phyloP scores from a whole-genome alignment of 2,797 vertebrate species.

The Ctenopoma kingsleyae region DNA sequence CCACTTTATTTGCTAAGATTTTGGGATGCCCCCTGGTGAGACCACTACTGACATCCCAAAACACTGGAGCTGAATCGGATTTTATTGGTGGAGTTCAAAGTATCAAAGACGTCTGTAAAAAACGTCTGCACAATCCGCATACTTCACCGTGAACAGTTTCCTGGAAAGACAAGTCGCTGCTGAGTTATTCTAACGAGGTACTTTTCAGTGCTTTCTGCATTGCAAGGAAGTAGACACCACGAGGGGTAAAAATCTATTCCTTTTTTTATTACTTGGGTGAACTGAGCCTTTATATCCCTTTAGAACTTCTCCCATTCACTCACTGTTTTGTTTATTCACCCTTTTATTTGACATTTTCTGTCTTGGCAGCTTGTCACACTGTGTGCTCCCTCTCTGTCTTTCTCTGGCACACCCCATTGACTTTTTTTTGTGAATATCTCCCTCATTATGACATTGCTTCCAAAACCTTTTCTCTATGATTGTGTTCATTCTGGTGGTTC shows the following conservation, averaged over 20 bases:
- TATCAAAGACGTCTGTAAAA: constrained; percentile 11
- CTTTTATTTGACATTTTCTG: constrained; percentile 25
- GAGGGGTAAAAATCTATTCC: constrained; percentile 2
- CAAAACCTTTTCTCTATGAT: constrained; percentile 33
- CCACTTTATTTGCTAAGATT: not conserved
- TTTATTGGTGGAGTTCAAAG: constrained; percentile 1
- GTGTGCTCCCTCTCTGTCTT: constrained; percentile 18
- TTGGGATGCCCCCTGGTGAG: not conserved
- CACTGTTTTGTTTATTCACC: constrained; percentile 39
- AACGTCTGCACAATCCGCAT: not conserved
- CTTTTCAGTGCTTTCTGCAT: not conserved
- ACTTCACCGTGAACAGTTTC: no score
- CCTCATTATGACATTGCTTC: constrained; percentile 27
- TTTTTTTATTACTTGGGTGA: constrained; percentile 25
- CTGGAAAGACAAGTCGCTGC: not conserved
- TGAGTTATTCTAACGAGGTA: not conserved
- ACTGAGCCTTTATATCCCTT: constrained; percentile 34
- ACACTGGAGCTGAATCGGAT: not conserved
- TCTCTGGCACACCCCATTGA: constrained; percentile 20
- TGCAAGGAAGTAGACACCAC: not conserved
- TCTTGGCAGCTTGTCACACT: constrained; percentile 52
- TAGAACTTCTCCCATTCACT: constrained; percentile 31
- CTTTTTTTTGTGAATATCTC: constrained; percentile 27
- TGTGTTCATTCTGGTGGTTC: constrained; percentile 18
- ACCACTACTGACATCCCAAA: not conserved